Conservation (phyloP, 2,888 invertebrate genomes). For the Tuta absoluta region DNA sequence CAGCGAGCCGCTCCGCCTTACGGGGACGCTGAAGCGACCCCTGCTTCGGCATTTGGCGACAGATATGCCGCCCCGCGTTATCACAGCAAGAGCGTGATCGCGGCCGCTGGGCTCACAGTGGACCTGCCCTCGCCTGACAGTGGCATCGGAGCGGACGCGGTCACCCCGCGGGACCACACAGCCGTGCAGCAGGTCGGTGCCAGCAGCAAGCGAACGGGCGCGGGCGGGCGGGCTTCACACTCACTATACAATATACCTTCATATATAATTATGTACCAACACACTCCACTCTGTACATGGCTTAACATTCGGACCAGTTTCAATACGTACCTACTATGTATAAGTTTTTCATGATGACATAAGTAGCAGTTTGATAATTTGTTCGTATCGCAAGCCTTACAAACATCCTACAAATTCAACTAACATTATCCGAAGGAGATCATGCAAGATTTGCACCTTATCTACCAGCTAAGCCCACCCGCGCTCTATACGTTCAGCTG, state of each 20-base stretch:
- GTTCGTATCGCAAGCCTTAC: constrained; percentile 18
- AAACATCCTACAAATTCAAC: constrained; percentile 18
- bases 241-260: constrained; percentile 34
- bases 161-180: constrained; percentile 94
- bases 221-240: constrained; percentile 70
- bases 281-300: constrained; percentile 4
- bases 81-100: constrained; percentile 87
- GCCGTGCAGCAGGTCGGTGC: constrained; percentile 92
- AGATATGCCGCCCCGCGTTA: constrained; percentile 86
- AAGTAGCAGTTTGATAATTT: constrained; percentile 7
- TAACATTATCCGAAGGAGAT: constrained; percentile 7
- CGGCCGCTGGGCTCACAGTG: constrained; percentile 91
- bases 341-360: not conserved
- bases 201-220: constrained; percentile 51
- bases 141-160: constrained; percentile 96
- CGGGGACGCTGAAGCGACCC: constrained; percentile 80
- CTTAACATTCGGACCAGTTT: constrained; percentile 29
- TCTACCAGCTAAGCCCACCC: constrained; percentile 64
- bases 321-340: not conserved
- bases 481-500: constrained; percentile 49
- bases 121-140: constrained; percentile 97
- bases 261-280: constrained; percentile 20
- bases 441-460: constrained; percentile 38
- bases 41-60: constrained; percentile 84
- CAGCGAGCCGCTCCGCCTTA: constrained; percentile 82